A percentile compares a stretch with the other conserved stretches of the same genome.
Conservation (phyloP, 2,113 vertebrate genomes). For the Mormoops blainvillei region DNA sequence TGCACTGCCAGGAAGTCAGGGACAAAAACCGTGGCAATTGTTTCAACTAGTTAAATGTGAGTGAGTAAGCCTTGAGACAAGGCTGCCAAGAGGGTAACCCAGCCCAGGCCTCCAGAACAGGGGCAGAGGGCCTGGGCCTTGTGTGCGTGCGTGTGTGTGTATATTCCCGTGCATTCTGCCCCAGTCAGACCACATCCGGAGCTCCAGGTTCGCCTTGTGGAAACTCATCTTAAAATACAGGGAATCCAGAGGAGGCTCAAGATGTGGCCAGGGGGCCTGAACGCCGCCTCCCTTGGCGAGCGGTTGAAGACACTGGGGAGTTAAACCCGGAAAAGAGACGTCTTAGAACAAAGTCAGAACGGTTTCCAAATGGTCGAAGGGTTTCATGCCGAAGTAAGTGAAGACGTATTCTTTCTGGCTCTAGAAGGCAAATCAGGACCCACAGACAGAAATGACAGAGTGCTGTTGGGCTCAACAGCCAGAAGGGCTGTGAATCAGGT, state of each 20-base stretch:
- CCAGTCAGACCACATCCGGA: not conserved
- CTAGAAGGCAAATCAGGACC: not conserved
- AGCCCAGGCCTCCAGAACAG: not conserved
- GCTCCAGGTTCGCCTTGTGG: not conserved
- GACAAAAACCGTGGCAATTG: not conserved
- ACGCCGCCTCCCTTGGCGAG: not conserved
- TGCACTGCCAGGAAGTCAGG: not conserved
- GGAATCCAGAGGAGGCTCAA: not conserved
- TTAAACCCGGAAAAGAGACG: not conserved
- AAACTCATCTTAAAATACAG: conserved; percentile 1
- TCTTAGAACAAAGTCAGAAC: not conserved
- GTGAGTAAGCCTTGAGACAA: not conserved
- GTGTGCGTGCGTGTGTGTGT: not conserved
- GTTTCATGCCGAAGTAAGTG: not conserved
- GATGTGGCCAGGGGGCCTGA: not conserved
- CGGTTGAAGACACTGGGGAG: not conserved
- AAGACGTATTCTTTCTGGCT: not conserved
- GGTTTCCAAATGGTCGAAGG: not conserved
- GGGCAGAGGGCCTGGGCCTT: not conserved
- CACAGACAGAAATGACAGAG: not conserved
- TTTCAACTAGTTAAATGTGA: not conserved
- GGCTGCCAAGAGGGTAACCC: not conserved
- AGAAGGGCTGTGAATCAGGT: not conserved
- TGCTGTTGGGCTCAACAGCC: not conserved
- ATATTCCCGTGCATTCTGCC: not conserved